These are phyloP conservation scores for Folsomia manolachei DNA, from an alignment of 2,888 invertebrate genomes.

Conservation along the genomic window DNA sequence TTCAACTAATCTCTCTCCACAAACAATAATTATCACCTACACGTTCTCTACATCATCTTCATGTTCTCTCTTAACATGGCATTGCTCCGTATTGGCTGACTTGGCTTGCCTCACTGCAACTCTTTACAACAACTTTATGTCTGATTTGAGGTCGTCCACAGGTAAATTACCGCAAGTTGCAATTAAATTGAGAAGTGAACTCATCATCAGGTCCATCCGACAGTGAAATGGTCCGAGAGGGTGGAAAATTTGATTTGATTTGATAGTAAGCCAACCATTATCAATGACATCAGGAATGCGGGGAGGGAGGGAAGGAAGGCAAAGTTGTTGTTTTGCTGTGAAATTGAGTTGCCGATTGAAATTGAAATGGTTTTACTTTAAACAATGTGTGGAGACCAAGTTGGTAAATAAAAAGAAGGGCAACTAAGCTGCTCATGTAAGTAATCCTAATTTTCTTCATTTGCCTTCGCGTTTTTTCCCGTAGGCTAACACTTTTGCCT, in stretches of 20 bases:
- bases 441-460: constrained; percentile 14
- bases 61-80: too few species aligned
- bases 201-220: background rate
- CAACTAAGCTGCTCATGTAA: constrained; percentile 4
- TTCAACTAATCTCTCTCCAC: background rate
- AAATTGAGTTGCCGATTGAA: constrained; percentile 17
- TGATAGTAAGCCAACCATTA: constrained; percentile 11
- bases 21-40: background rate
- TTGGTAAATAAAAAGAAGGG: too few species aligned
- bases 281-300: constrained; percentile 21
- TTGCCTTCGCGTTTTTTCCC: constrained; percentile 23
- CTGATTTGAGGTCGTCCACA: background rate
- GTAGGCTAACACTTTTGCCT: background rate
- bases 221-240: background rate
- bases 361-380: constrained; percentile 23
- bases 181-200: constrained; percentile 5
- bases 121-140: background rate
- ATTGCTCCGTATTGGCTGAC: too few species aligned
- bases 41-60: too few species aligned
- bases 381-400: too few species aligned
- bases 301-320: background rate
- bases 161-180: constrained; percentile 3
- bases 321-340: background rate
- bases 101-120: too few species aligned
- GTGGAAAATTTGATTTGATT: background rate